Evolutionary conservation across 1,140 invertebrate species (phyloP).

Genomic region (Pentalonia nigronervosa): DNA sequence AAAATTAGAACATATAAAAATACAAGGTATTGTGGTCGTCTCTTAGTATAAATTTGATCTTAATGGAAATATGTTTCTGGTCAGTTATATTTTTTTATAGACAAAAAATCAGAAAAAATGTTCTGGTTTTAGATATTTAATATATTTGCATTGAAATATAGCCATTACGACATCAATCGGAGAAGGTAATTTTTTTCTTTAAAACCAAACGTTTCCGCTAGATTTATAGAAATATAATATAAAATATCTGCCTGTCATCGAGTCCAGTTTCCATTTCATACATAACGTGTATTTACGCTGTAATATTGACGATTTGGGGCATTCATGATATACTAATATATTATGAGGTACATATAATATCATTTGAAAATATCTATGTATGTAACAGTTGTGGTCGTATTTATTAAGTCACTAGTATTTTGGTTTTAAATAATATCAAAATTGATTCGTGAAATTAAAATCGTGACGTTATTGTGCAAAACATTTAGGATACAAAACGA

Average conservation of each 20-base stretch:
- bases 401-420: neutral
- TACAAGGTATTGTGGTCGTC: neutral
- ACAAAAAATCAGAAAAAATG: constrained; percentile 18
- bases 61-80: neutral
- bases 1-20: neutral
- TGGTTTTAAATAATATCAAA: neutral
- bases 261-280: constrained; percentile 39
- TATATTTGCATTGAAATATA: neutral
- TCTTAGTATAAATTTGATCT: neutral
- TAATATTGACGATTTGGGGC: constrained; percentile 31
- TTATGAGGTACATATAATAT: neutral
- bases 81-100: neutral
- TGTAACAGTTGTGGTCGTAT: neutral
- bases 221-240: neutral
- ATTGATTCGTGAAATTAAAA: constrained; percentile 21
- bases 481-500: constrained; percentile 30
- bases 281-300: neutral
- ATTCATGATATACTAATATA: neutral
- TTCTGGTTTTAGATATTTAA: constrained; percentile 50
- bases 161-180: constrained; percentile 39
- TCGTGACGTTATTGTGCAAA: constrained; percentile 45
- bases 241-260: constrained; percentile 45
- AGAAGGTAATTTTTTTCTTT: constrained; percentile 36
- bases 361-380: neutral
- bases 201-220: neutral